A percentile compares a stretch with the other conserved stretches of the same genome.
phyloP scores from a whole-genome alignment of 2,113 vertebrate species.

The Ceratotherium simum region DNA sequence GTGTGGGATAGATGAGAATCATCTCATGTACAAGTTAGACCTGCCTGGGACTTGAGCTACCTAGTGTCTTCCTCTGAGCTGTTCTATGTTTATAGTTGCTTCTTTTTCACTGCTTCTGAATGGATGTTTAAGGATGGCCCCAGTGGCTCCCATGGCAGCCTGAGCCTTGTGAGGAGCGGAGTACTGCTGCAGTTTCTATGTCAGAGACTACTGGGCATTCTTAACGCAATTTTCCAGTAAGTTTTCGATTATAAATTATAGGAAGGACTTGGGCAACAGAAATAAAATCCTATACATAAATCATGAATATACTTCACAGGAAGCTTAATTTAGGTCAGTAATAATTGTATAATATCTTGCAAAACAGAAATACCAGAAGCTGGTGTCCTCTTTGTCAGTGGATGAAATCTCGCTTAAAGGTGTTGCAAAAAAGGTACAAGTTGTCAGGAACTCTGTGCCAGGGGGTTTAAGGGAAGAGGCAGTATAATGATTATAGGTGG shows the following conservation, averaged over 20 bases:
- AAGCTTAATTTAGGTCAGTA: background rate
- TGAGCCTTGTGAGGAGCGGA: background rate
- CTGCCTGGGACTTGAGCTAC: background rate
- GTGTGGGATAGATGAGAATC: background rate
- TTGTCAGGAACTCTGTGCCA: background rate
- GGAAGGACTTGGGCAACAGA: background rate
- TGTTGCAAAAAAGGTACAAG: background rate
- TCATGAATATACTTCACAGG: background rate
- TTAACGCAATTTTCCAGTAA: background rate
- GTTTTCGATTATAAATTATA: slow-evolving; percentile 46
- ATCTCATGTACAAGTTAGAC: background rate
- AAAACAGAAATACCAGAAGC: background rate
- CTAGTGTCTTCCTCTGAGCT: background rate
- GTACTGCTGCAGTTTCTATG: background rate
- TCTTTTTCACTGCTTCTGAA: background rate
- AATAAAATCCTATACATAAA: background rate
- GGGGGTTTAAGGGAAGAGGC: background rate
- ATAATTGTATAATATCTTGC: slow-evolving; percentile 9
- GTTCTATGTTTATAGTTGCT: background rate
- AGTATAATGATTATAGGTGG: background rate
- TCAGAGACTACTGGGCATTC: background rate
- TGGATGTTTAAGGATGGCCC: background rate
- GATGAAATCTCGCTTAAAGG: background rate
- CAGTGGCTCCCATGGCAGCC: background rate
- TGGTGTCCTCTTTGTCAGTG: background rate